These are phyloP conservation scores for Dufourea novaeangliae DNA, from an alignment of 1,140 invertebrate genomes.

Conservation along the genomic window DNA sequence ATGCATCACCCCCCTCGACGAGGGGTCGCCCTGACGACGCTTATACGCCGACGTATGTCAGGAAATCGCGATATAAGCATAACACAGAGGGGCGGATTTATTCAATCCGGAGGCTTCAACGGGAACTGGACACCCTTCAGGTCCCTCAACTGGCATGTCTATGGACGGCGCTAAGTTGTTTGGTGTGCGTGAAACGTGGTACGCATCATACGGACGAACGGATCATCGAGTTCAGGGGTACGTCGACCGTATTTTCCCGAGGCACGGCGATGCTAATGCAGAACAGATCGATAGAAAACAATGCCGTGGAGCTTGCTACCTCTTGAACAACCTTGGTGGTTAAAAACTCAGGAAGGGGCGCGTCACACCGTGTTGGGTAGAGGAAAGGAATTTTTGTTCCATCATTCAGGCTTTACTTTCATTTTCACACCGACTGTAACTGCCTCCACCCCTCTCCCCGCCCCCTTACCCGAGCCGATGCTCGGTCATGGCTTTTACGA, in stretches of 20 bases:
- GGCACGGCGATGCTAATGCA: neutral
- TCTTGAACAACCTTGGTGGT: neutral
- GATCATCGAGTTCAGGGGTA: neutral
- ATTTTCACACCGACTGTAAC: constrained; percentile 56
- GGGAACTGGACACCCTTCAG: constrained; percentile 2
- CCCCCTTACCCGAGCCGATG: constrained; percentile 44
- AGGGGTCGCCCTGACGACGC: neutral
- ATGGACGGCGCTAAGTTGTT: neutral
- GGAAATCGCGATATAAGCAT: constrained; percentile 4
- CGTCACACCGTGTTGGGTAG: neutral
- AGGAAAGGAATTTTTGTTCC: neutral
- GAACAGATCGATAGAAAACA: constrained; percentile 2
- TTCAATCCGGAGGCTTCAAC: neutral
- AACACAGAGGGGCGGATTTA: constrained; percentile 6
- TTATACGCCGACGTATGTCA: constrained; percentile 1
- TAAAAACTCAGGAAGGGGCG: neutral
- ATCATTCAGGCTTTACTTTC: constrained; percentile 24
- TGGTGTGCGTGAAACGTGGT: neutral
- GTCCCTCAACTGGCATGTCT: neutral
- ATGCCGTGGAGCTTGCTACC: neutral
- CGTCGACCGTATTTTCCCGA: neutral
- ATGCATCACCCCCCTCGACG: neutral
- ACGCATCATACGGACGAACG: neutral
- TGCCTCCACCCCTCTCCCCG: no score
- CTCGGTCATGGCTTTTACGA: constrained; percentile 57